Evolutionary conservation across 2,113 vertebrate genomes (phyloP).

Genomic region (Pelodiscus sinensis): DNA sequence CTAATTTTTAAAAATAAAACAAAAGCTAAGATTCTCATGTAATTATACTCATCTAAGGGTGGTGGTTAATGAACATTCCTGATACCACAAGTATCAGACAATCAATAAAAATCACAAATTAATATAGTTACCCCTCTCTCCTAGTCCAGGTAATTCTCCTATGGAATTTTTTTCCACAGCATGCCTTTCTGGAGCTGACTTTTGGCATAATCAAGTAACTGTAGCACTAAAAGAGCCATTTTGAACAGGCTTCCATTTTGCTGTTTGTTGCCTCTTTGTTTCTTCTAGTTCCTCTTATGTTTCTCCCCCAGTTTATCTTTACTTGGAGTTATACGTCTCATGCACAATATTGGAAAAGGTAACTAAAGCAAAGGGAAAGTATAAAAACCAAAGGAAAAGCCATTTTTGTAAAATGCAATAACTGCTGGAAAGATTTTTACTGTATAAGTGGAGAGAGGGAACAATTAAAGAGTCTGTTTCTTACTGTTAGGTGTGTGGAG

Average conservation of each 20-base stretch:
- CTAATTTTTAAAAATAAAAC: background rate
- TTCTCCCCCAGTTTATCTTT: background rate
- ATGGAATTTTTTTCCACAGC: background rate
- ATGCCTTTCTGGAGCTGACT: background rate
- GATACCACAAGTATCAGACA: background rate
- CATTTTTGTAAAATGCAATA: background rate
- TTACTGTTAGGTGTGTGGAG: slow-evolving; percentile 5
- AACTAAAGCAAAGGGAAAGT: rapidly evolving
- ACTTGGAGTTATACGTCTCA: background rate
- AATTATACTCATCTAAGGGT: background rate
- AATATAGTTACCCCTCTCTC: background rate
- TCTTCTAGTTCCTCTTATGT: background rate
- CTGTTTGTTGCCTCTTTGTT: rapidly evolving
- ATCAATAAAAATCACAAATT: background rate
- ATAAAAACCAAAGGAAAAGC: background rate
- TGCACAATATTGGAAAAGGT: background rate
- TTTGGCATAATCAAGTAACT: background rate
- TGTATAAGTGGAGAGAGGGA: background rate
- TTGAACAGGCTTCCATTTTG: background rate
- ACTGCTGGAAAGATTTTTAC: background rate
- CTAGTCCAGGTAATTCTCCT: background rate
- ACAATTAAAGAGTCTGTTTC: background rate
- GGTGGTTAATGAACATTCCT: background rate
- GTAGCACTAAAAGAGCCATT: background rate
- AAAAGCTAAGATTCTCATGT: background rate